Percentiles rank a stretch among this genome's conserved stretches.
Evolutionary conservation across 2,113 vertebrate genomes (phyloP).

Genomic region (Osmerus mordax): DNA sequence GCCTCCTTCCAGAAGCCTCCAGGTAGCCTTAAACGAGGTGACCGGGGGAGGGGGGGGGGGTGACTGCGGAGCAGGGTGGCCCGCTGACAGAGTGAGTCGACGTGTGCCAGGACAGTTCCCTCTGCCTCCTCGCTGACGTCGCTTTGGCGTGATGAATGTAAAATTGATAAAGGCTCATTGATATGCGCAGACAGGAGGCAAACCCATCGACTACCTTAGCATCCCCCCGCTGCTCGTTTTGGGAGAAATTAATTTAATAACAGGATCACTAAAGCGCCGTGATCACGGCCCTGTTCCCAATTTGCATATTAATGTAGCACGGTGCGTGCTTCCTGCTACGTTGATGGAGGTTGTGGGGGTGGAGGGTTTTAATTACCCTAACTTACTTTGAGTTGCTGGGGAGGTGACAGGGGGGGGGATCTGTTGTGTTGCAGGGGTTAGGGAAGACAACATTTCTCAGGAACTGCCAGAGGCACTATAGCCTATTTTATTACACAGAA

Average conservation of each 20-base stretch:
- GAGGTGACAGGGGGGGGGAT: constrained; percentile 24
- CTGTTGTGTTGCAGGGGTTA: constrained; percentile 6
- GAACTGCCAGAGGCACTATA: not conserved
- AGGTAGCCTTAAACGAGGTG: constrained; percentile 12
- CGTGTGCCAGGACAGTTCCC: no score
- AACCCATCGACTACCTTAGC: constrained; percentile 64
- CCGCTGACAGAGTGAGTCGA: constrained; percentile 1
- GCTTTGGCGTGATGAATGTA: constrained; percentile 60
- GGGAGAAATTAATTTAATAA: constrained; percentile 73
- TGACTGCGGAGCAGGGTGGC: not conserved
- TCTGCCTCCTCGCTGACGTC: constrained; percentile 6
- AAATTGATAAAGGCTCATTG: constrained; percentile 74
- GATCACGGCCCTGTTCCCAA: constrained; percentile 58
- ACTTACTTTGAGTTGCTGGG: constrained; percentile 42
- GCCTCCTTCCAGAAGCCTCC: not conserved
- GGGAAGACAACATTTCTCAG: constrained; percentile 30
- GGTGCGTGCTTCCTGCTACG: constrained; percentile 47
- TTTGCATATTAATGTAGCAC: constrained; percentile 73
- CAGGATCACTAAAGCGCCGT: constrained; percentile 58
- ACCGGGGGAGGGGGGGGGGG: not conserved
- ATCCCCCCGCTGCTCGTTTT: constrained; percentile 61
- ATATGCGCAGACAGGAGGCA: constrained; percentile 57
- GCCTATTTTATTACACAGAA: constrained; percentile 29
- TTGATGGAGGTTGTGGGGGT: constrained; percentile 50
- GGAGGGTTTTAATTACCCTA: constrained; percentile 60